Evolutionary conservation across 2,888 invertebrate species (phyloP).

Genomic region (Polydrusus tereticollis): DNA sequence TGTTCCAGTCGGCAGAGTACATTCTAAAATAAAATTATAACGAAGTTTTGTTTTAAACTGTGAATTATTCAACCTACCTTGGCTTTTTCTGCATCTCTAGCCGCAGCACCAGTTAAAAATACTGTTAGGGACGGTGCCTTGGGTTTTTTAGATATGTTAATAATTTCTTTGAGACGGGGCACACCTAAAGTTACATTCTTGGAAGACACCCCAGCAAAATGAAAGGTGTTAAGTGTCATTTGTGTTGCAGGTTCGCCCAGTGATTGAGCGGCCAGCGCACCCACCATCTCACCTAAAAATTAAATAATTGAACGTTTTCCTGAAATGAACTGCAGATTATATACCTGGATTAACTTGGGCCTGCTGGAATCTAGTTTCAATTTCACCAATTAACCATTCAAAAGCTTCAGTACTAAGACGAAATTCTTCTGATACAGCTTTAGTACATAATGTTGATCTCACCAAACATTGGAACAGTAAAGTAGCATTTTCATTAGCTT

Average conservation of each 20-base stretch:
- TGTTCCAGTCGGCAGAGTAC: constrained; percentile 98
- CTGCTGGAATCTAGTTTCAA: constrained; percentile 98
- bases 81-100: constrained; percentile 98
- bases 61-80: constrained; percentile 69
- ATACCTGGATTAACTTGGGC: constrained; percentile 86
- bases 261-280: constrained; percentile 98
- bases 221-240: constrained; percentile 99
- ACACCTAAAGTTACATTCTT: constrained; percentile 99
- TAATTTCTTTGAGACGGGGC: constrained; percentile 96
- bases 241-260: constrained; percentile 99
- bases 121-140: constrained; percentile 99
- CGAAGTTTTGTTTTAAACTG: not conserved
- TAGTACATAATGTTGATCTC: constrained; percentile 94
- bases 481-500: constrained; percentile 98
- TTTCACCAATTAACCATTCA: constrained; percentile 99
- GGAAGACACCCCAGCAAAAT: constrained; percentile 99
- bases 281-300: constrained; percentile 94
- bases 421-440: constrained; percentile 96
- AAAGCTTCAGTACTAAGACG: constrained; percentile 96
- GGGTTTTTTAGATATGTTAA: constrained; percentile 98
- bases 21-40: constrained; percentile 69
- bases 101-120: constrained; percentile 96
- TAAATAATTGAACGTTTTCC: not conserved
- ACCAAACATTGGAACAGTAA: constrained; percentile 95
- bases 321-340: no score